Base-by-base conservation (phyloP, 2,113 vertebrate species). In the Microcebus murinus region DNA sequence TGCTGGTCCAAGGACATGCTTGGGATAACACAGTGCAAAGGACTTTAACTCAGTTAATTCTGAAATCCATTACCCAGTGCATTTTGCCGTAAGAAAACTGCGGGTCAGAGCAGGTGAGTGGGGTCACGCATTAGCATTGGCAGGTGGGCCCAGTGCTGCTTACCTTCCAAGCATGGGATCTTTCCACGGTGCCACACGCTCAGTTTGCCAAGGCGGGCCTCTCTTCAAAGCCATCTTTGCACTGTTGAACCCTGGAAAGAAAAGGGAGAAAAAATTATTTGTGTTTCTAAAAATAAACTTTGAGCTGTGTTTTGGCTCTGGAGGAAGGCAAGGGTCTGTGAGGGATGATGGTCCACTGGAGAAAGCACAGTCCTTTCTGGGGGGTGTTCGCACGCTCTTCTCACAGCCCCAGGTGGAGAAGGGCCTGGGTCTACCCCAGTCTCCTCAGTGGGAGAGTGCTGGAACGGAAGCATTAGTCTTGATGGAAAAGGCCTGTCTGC, bases 211-310 rank as follows among this genome's bases (percentile, higher is more conserved):
- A 29, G 57, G 48, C 17, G 48, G 18, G 17, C 50, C 80, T 91
- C 73, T 63, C 57, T 80, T 29, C 14, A 48, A 80, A 65, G 8
- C 7, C 23, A 2, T 63, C 48, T 86, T 85, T 89, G 65, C 20
- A 39, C 42, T 31, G 3, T 31, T n/a, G 31, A 50, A 70, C 50
- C 20, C 50, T 39, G 71, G 88, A 71, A 83, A 83, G 68, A 73
- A 84, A 83, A 31, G 76, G 45, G 57, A 65, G 36, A 79, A 63
- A 84, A 55, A 27, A 50, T 52, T 34, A 67, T 65, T 71, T 45
- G 36, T 84, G 36, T 84, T 79, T 59, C 83, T 74, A 93, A 85
- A 93, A 95, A 42, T 82, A 57, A 73, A 31, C 52, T 17, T 65
- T 5, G 29, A 70, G 77, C 84, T 2, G 18, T 65, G 45, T 21